These are phyloP conservation scores for Bombus huntii DNA, from an alignment of 1,140 invertebrate genomes.

Conservation along the genomic window DNA sequence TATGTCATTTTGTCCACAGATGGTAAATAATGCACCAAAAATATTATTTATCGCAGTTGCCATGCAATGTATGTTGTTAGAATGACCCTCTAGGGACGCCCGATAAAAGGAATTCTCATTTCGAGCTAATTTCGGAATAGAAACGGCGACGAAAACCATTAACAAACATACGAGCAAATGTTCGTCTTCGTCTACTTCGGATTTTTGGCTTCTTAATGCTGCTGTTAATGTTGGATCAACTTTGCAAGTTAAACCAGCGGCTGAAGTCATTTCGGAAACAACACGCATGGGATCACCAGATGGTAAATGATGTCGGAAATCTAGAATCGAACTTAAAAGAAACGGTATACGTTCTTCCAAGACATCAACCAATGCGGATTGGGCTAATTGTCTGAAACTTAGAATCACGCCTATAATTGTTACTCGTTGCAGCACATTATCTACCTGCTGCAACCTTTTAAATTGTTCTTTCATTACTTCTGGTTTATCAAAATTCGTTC, in stretches of 20 bases:
- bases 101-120: constrained; percentile 94
- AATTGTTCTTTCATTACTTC: constrained; percentile 99
- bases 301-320: constrained; percentile 96
- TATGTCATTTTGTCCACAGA: constrained; percentile 97
- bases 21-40: constrained; percentile 97
- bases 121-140: constrained; percentile 97
- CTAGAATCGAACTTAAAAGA: constrained; percentile 95
- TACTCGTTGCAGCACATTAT: constrained; percentile 97
- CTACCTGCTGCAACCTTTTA: constrained; percentile 94
- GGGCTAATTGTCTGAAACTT: constrained; percentile 96
- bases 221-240: constrained; percentile 97
- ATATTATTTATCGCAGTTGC: constrained; percentile 98
- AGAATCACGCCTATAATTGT: constrained; percentile 99
- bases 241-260: constrained; percentile 95
- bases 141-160: constrained; percentile 99
- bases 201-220: constrained; percentile 93
- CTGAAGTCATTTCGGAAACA: constrained; percentile 98
- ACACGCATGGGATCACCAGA: constrained; percentile 95
- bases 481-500: constrained; percentile 95
- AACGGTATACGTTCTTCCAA: constrained; percentile 98
- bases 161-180: constrained; percentile 97
- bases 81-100: constrained; percentile 96
- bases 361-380: constrained; percentile 96
- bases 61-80: constrained; percentile 99
- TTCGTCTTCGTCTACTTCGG: constrained; percentile 94